Percentiles rank a stretch among this genome's conserved stretches.
Conservation (phyloP, 2,888 invertebrate species). For the Drosophila nr. fundita region DNA sequence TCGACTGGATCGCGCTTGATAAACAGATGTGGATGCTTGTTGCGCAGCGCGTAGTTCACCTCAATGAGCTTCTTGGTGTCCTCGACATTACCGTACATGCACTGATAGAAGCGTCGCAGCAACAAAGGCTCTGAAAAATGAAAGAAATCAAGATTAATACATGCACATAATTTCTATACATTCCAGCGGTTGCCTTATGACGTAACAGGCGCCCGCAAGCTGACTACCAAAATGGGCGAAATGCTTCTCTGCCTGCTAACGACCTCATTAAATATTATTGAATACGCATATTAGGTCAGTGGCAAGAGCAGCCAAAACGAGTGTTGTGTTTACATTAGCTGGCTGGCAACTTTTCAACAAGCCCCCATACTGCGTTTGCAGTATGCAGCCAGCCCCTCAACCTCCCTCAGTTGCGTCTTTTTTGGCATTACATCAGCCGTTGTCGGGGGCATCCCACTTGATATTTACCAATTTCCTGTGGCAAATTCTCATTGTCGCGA, state of each 20-base stretch:
- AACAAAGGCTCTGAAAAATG: constrained; percentile 73
- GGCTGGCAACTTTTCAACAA: constrained; percentile 28
- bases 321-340: constrained; percentile 22
- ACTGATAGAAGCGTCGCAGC: constrained; percentile 78
- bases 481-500: constrained; percentile 69
- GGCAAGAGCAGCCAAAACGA: constrained; percentile 10
- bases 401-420: neutral
- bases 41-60: constrained; percentile 85
- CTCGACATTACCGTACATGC: constrained; percentile 74
- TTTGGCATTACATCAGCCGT: constrained; percentile 14
- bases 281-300: constrained; percentile 9
- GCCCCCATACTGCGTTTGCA: neutral
- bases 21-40: constrained; percentile 86
- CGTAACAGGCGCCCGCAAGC: constrained; percentile 49
- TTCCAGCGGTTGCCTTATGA: constrained; percentile 38
- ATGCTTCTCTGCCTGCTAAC: constrained; percentile 59
- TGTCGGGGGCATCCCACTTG: neutral
- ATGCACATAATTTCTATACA: neutral
- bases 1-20: constrained; percentile 85
- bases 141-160: constrained; percentile 9
- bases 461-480: constrained; percentile 76
- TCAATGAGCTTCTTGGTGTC: constrained; percentile 79
- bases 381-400: neutral
- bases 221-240: constrained; percentile 28
- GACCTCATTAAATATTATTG: constrained; percentile 63